Evolutionary conservation across 2,888 invertebrate genomes (phyloP), one percentile per base, ranked within the genome.

Genomic region (Drosophila setosimentum): DNA sequence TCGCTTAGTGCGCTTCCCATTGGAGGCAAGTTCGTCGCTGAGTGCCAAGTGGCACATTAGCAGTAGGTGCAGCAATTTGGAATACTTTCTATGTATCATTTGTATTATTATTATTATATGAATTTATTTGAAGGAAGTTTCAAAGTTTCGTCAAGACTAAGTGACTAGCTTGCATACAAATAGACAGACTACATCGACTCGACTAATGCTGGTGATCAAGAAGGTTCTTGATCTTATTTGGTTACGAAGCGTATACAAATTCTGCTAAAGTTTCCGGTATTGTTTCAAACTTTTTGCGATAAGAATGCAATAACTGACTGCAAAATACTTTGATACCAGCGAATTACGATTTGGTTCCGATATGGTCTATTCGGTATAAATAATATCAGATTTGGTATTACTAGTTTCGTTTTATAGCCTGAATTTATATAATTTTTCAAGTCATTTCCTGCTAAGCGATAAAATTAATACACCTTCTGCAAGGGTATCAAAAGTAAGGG

Each of bases 1-100:
- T 10, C 83, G 71, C 42, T 78, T 83, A 0, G 24, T 7, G 3
- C 83, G 86, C 0, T 21, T n/a, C n/a, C 18, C 21, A 13, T 1
- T 7, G 29, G 40, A 0, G 7, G 27, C 16, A 4, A 45, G 3
- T 18, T 27, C 11, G 4, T 11, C 11, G 48, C 37, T 10, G 8
- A 51, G 11, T 13, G 16, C 30, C 7, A 69, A 24, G 13, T 45
- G 24, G 33, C 48, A 49, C 7, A 32, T 2, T 10, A 59, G 11
- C 18, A 69, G 6, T 3, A 69, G 1, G 2, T 21, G 40, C 4
- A 69, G 3, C 3, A 51, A 35, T 27, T 35, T 37, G 1, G 2
- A 27, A 37, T 51, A 16, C 18, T 27, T 45, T 51, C 21, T 5
- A 24, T n/a, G 6, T 11, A 18, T 30, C 48, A 60, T 29, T 33